Evolutionary conservation across 2,113 vertebrate genomes (phyloP).

Genomic region (Etheostoma spectabile): DNA sequence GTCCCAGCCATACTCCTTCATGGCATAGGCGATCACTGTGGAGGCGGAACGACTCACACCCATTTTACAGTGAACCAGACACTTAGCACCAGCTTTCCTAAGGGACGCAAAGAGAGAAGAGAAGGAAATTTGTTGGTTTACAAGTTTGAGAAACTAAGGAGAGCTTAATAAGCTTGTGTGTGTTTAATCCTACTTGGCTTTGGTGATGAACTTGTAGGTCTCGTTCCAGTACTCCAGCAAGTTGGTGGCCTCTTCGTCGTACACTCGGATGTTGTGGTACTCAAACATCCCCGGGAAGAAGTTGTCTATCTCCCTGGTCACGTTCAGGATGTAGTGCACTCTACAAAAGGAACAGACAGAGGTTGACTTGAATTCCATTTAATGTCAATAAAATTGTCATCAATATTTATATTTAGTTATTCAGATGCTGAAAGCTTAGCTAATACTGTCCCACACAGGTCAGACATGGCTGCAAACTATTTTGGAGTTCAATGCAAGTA

Average conservation of each 20-base stretch:
- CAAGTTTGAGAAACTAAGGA: neutral
- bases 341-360: constrained; percentile 70
- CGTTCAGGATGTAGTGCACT: constrained; percentile 95
- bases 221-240: constrained; percentile 99
- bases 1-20: constrained; percentile 99
- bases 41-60: constrained; percentile 97
- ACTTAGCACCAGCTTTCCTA: constrained; percentile 96
- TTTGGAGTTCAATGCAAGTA: neutral
- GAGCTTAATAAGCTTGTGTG: neutral
- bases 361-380: neutral
- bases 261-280: constrained; percentile 97
- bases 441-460: neutral
- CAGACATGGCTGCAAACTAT: neutral
- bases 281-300: constrained; percentile 97
- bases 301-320: constrained; percentile 98
- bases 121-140: neutral
- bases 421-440: neutral
- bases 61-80: constrained; percentile 99
- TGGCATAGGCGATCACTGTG: constrained; percentile 97
- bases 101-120: neutral
- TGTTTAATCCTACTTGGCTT: constrained; percentile 89
- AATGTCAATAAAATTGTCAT: neutral
- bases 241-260: constrained; percentile 97
- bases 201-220: constrained; percentile 98
- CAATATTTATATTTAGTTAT: neutral